Base-by-base conservation (phyloP, 2,113 vertebrate species). In the Pipa parva region DNA sequence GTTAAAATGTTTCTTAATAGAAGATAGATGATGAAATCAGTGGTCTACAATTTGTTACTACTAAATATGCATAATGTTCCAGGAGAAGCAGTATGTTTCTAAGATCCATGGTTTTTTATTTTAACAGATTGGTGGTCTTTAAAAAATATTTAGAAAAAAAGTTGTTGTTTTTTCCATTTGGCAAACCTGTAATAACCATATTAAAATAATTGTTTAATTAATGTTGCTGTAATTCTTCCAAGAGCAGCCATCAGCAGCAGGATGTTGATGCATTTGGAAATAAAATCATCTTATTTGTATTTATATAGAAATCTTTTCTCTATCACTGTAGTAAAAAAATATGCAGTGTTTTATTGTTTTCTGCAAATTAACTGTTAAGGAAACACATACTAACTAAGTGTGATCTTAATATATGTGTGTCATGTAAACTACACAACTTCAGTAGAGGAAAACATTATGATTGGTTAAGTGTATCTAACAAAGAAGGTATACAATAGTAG, bases 181-280 rank as follows among this genome's bases (percentile, higher is more conserved):
- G 65, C 57, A 60, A 5, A 10, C 36, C 28, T 21, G 39, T 69
- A 60, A 52, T 60, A 33, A 25, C 48, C 46, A 52, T 42, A 60
- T 69, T 60, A 69, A 60, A 33, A 60, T 68, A 60, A 69, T 69
- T 60, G 57, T 69, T 60, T 69, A 69, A 48, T 60, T 69, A 39
- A 60, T 60, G 31, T 69, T 42, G 59, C 17, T 69, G 57, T 59
- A 69, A 48, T 49, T 69, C 46, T 69, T 59, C 65, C 65, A 69
- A 60, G n/a, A 69, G 20, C 18, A 52, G 37, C 46, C 52, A 60
- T 60, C 37, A 69, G 46, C 65, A 60, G 65, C 56, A 69, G 65
- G 65, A 69, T 69, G 57, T 59, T 60, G 65, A 60, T 69, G 46
- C 56, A 37, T 60, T 69, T 45, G 25, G 26, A 69, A 57, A 69